Percentiles rank a stretch among this genome's conserved stretches.
Evolutionary conservation across 2,113 vertebrate species (phyloP).

Genomic region (Corythornis madagascariensis): DNA sequence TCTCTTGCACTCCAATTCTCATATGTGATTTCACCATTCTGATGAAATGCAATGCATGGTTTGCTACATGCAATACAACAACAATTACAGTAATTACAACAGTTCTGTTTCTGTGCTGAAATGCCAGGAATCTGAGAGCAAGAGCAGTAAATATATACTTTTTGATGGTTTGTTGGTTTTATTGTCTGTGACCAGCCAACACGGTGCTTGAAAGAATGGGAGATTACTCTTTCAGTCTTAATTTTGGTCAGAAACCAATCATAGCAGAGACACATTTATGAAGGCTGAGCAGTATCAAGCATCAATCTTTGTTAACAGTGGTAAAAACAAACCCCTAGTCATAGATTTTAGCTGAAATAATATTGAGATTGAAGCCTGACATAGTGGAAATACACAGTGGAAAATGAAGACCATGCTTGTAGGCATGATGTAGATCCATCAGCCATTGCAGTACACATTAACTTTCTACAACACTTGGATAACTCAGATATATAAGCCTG

Average conservation of each 20-base stretch:
- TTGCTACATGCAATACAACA: not conserved
- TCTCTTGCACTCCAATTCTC: not conserved
- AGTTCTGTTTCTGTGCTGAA: not conserved
- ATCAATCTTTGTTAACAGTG: conserved; percentile 48
- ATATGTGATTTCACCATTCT: not conserved
- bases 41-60: accelerated
- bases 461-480: conserved; percentile 9
- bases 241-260: conserved; percentile 36
- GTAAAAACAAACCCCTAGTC: not conserved
- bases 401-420: not conserved
- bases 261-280: conserved; percentile 10
- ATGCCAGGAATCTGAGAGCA: not conserved
- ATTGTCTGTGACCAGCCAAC: not conserved
- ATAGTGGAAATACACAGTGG: conserved; percentile 6
- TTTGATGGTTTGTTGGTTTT: not conserved
- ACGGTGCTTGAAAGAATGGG: not conserved
- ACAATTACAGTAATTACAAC: not conserved
- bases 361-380: conserved; percentile 9
- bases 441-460: conserved; percentile 11
- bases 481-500: not conserved
- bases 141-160: not conserved
- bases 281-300: conserved; percentile 9
- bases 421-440: not conserved
- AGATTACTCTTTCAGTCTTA: conserved; percentile 32
- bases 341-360: conserved; percentile 47